Base-by-base conservation (phyloP, 2,113 vertebrate genomes). In the Laterallus jamaicensis region DNA sequence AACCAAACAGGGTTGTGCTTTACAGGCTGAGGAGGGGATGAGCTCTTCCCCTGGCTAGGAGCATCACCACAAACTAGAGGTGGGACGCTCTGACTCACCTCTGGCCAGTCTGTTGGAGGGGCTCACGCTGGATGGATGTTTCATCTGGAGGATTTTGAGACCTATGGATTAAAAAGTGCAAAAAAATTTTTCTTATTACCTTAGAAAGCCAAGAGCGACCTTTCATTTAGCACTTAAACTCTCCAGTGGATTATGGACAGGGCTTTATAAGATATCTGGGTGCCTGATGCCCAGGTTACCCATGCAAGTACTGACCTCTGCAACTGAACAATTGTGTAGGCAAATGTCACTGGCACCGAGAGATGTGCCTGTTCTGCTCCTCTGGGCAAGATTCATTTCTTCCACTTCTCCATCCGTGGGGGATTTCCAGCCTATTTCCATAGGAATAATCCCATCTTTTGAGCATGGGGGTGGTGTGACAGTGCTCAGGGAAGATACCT, bases 341-440 rank as follows among this genome's bases (percentile, higher is more conserved):
- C 44, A 86, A 44, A 75, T 9, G 17, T 35, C 73, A 18, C 56
- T 7, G 42, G 32, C 62, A 71, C 29, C 16, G 6, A 17, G 79
- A 67, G 90, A 37, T 0, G 1, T 35, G 70, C 50, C 44, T 29
- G 25, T 52, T 90, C 71, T 56, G 28, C 86, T 67, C 64, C 86
- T 81, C 10, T 0, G 3, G n/a, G 60, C 13, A 5, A n/a, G 11
- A n/a, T 29, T 82, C 32, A 52, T 77, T 78, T 52, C 77, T 47
- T 88, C 70, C 73, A 15, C 3, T 37, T 49, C 68, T 66, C 75
- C 67, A 24, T 40, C 79, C 64, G 9, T 0, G 0, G 63, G 68
- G 82, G 19, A 70, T 90, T 93, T 88, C 91, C 86, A 88, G 63
- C 21, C 75, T 69, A 2, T 90, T 60, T 86, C 47, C 59, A 47